Evolutionary conservation across 2,113 vertebrate genomes (phyloP).

Genomic region (Castor canadensis): DNA sequence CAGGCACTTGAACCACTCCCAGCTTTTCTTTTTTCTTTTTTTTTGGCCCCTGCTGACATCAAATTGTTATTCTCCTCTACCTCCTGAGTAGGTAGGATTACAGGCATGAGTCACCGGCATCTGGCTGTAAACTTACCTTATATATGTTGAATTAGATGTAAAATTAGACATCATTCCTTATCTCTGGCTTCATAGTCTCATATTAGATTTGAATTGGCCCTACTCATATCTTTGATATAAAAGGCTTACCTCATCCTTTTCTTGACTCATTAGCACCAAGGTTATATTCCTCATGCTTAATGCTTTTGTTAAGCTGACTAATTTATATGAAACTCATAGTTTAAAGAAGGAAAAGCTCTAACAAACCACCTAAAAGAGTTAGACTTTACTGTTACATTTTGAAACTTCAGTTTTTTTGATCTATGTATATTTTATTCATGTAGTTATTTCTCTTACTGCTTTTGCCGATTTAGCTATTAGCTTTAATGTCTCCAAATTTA

Average conservation of each 20-base stretch:
- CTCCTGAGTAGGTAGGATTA: too few species aligned
- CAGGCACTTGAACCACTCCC: too few species aligned
- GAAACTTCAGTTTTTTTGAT: background rate
- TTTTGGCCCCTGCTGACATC: too few species aligned
- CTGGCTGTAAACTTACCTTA: background rate
- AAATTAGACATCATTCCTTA: background rate
- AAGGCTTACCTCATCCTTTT: background rate
- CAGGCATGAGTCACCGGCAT: too few species aligned
- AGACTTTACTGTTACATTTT: slow-evolving; percentile 22
- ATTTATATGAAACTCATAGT: background rate
- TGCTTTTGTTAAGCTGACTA: slow-evolving; percentile 20
- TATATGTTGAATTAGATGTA: background rate
- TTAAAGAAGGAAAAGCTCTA: background rate
- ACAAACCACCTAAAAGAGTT: background rate
- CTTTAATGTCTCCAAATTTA: slow-evolving; percentile 25
- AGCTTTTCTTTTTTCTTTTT: too few species aligned
- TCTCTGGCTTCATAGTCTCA: background rate
- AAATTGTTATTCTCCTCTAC: too few species aligned
- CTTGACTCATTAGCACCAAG: background rate
- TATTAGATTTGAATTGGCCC: background rate
- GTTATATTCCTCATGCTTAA: background rate
- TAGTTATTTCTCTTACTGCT: background rate
- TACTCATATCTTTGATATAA: background rate
- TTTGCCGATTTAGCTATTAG: slow-evolving; percentile 2
- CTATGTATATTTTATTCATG: background rate